Conservation (phyloP, 2,113 vertebrate species). For the Pangasianodon hypophthalmus region DNA sequence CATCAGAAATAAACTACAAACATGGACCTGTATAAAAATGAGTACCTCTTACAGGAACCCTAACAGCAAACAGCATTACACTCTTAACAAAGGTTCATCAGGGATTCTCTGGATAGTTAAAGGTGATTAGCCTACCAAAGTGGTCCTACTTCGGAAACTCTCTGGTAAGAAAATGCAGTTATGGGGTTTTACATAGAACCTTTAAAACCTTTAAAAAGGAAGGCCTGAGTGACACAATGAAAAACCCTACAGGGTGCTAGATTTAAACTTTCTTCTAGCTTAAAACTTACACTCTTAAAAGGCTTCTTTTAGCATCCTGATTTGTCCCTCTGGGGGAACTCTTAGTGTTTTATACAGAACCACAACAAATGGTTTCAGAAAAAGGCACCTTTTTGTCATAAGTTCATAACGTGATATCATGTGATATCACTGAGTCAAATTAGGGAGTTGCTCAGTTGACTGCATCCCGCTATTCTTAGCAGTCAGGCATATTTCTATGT, state of each 20-base stretch:
- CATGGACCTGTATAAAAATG: not conserved
- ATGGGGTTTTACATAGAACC: not conserved
- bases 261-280: not conserved
- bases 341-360: not conserved
- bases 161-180: not conserved
- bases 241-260: not conserved
- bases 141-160: not conserved
- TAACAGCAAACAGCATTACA: not conserved
- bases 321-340: not conserved
- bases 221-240: not conserved
- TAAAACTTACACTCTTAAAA: not conserved
- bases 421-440: not conserved
- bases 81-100: not conserved
- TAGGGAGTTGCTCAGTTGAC: not conserved
- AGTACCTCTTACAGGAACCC: not conserved
- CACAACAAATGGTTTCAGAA: not conserved
- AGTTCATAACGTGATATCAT: not conserved
- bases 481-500: not conserved
- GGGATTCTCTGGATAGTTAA: not conserved
- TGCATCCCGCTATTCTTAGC: not conserved
- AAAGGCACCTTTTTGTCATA: not conserved
- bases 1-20: conserved; percentile 7
- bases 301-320: not conserved
- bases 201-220: not conserved
- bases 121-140: not conserved